Conservation (phyloP, 2,797 vertebrate species). For the Halcyon chelicuti region DNA sequence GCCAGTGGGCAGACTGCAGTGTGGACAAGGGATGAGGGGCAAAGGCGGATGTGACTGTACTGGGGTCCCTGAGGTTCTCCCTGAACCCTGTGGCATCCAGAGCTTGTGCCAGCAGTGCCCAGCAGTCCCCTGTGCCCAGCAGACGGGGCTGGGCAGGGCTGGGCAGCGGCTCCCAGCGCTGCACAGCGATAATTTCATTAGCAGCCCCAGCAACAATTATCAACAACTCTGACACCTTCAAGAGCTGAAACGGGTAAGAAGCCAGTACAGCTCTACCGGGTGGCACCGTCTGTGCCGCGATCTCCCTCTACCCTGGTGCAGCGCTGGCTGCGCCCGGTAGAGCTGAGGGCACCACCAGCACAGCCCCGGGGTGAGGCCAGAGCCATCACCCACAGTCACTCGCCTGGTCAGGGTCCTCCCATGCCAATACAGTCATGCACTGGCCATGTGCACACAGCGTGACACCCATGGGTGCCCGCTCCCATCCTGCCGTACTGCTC, state of each 20-base stretch:
- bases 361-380: accelerated
- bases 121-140: neutral
- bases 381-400: neutral
- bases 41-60: accelerated
- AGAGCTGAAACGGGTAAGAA: conserved; percentile 58
- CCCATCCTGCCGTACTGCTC: accelerated
- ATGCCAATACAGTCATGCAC: accelerated
- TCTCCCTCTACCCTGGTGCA: accelerated
- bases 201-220: conserved; percentile 77
- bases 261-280: neutral
- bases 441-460: accelerated
- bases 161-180: neutral
- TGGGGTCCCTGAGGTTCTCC: neutral
- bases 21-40: neutral
- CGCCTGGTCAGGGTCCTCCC: neutral
- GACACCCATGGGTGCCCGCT: neutral
- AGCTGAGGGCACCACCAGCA: accelerated
- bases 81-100: neutral
- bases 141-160: neutral
- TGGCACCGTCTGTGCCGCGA: neutral
- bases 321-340: neutral
- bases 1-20: neutral
- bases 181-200: conserved; percentile 76
- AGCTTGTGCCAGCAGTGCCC: accelerated
- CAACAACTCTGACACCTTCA: conserved; percentile 72